Evolutionary conservation across 2,888 invertebrate genomes (phyloP), one percentile per base, ranked within the genome.

Genomic region (Papilio protenor): DNA sequence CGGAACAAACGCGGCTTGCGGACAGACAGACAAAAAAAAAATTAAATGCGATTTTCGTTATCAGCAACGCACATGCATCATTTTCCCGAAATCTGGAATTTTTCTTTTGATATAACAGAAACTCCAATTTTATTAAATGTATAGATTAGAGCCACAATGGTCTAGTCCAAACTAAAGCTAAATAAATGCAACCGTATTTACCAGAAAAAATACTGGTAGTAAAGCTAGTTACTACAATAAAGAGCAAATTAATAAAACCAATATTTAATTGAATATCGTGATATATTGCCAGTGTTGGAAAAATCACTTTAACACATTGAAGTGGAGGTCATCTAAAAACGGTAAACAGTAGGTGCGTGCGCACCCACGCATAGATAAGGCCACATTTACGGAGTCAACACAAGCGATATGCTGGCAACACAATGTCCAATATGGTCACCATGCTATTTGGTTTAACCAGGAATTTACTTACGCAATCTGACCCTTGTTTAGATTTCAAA

Each of bases 301-400:
- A 33, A 33, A 66, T 66, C 64, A 18, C 12, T 61, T 27, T 3
- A 57, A 21, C 61, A 73, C 23, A 27, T 52, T 18, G 23, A 52
- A 27, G 18, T 71, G 52, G 74, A 76, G 57, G 76, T 71, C 70
- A 47, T 76, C 47, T 57, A 27, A 59, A 70, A 47, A 14, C 59
- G 47, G 45, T 71, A n/a, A 59, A 59, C 23, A 59, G 70, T 59
- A 59, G 59, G 57, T 69, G 55, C 76, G n/a, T 70, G 59, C 11
- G 59, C 70, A 57, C 70, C 70, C 47, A 76, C 75, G 75, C 55
- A 18, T 16, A 76, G 76, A 71, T 76, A 76, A 71, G 59, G 27
- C 55, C 70, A 21, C 66, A 69, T 70, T 76, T 71, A 76, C 76
- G 76, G 59, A 76, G 76, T 33, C 61, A 76, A 76, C 76, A 76